Conservation (phyloP, 2,113 vertebrate species). For the Oreotragus oreotragus region DNA sequence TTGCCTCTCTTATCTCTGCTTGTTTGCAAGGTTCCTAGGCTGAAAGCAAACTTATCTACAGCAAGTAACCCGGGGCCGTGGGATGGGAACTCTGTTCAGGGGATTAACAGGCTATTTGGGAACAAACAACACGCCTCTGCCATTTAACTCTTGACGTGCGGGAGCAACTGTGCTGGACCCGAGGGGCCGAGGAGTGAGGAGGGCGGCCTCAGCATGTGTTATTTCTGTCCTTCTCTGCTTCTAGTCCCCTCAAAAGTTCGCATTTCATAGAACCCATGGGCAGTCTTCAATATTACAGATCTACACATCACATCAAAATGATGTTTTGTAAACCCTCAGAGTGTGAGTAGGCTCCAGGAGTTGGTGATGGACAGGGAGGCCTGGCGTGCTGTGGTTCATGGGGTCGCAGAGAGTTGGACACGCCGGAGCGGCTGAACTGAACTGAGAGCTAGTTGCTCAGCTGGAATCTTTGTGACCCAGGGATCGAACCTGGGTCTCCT, state of each 20-base stretch:
- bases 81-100: neutral
- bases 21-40: neutral
- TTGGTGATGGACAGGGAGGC: neutral
- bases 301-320: neutral
- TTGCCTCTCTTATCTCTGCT: neutral
- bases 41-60: neutral
- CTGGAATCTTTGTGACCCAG: neutral
- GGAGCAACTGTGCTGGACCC: neutral
- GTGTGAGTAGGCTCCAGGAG: neutral
- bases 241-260: neutral
- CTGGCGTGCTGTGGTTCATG: neutral
- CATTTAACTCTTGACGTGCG: neutral
- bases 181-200: rapidly evolving
- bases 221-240: neutral
- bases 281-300: neutral
- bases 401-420: neutral
- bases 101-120: neutral
- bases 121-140: neutral
- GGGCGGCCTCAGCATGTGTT: rapidly evolving
- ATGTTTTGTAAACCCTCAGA: neutral
- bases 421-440: rapidly evolving
- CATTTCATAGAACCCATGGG: neutral
- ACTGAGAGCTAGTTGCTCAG: neutral
- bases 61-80: neutral
- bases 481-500: neutral